Evolutionary conservation across 2,113 vertebrate genomes (phyloP).

Genomic region (Colinus virginianus): DNA sequence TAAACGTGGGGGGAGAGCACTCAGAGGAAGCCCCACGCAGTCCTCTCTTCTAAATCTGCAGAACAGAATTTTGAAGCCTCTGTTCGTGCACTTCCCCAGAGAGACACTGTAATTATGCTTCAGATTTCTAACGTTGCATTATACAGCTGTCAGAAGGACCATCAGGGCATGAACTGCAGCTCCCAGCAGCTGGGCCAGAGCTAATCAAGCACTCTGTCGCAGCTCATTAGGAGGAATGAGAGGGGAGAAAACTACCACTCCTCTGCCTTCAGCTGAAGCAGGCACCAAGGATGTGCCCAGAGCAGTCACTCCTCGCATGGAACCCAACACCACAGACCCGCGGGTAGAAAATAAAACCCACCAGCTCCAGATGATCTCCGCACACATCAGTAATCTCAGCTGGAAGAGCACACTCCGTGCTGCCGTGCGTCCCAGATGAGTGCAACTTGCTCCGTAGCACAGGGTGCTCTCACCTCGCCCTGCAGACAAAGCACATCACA

Average conservation of each 20-base stretch:
- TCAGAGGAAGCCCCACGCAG: fast-evolving
- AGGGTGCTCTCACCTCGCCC: not conserved
- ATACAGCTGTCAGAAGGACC: not conserved
- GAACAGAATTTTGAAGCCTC: not conserved
- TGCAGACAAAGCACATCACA: not conserved
- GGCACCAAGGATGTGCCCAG: fast-evolving
- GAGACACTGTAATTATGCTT: not conserved
- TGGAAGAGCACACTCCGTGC: not conserved
- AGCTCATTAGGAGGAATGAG: not conserved
- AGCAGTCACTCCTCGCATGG: fast-evolving
- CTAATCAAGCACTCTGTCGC: not conserved
- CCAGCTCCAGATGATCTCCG: not conserved
- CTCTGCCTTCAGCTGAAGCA: not conserved
- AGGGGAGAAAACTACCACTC: not conserved
- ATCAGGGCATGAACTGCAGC: not conserved
- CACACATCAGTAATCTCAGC: not conserved
- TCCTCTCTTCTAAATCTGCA: not conserved
- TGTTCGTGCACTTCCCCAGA: not conserved
- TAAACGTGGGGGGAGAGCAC: not conserved
- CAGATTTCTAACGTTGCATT: not conserved
- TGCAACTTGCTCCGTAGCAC: not conserved
- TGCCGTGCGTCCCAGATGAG: fast-evolving
- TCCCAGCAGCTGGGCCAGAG: not conserved
- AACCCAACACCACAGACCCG: fast-evolving
- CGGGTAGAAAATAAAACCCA: not conserved